Conservation (phyloP, 2,888 invertebrate species). For the Dimorphilus gyrociliatus region DNA sequence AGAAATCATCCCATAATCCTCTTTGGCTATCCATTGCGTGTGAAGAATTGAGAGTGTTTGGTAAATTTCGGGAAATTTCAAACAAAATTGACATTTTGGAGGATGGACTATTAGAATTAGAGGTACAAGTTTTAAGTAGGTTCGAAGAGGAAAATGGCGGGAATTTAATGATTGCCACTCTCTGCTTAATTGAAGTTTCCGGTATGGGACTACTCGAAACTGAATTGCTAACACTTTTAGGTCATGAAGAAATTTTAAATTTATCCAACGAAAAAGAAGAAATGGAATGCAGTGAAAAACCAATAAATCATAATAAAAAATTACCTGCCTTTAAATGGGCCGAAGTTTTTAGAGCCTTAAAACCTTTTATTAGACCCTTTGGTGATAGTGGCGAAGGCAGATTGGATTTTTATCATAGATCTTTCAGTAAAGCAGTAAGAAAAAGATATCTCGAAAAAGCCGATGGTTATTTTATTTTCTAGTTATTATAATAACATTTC, state of each 20-base stretch:
- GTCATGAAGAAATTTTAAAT: slow-evolving; percentile 19
- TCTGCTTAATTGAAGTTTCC: slow-evolving; percentile 30
- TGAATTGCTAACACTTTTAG: slow-evolving; percentile 23
- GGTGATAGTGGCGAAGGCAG: slow-evolving; percentile 8
- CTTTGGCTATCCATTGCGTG: slow-evolving; percentile 36
- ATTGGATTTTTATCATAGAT: slow-evolving; percentile 10
- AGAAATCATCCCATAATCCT: slow-evolving; percentile 28
- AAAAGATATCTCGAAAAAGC: too few relatives aligned
- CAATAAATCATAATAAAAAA: too few relatives aligned
- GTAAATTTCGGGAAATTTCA: slow-evolving; percentile 17
- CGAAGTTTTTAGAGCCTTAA: slow-evolving; percentile 6
- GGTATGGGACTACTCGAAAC: slow-evolving; percentile 25
- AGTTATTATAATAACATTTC: too few relatives aligned
- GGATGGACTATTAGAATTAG: slow-evolving; percentile 27
- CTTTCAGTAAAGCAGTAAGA: slow-evolving; percentile 9
- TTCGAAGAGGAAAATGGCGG: slow-evolving; percentile 21
- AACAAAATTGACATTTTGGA: slow-evolving; percentile 25
- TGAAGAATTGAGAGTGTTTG: slow-evolving; percentile 27
- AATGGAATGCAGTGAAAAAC: slow-evolving; percentile 2
- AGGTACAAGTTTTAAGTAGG: slow-evolving; percentile 22
- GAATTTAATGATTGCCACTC: slow-evolving; percentile 23
- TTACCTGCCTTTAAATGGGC: slow-evolving; percentile 6
- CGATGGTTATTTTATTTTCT: too few relatives aligned
- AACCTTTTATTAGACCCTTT: slow-evolving; percentile 9
- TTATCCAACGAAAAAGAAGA: slow-evolving; percentile 13